These are phyloP conservation scores for Ennomos fuscantarius DNA, from an alignment of 2,888 invertebrate species.

Conservation along the genomic window DNA sequence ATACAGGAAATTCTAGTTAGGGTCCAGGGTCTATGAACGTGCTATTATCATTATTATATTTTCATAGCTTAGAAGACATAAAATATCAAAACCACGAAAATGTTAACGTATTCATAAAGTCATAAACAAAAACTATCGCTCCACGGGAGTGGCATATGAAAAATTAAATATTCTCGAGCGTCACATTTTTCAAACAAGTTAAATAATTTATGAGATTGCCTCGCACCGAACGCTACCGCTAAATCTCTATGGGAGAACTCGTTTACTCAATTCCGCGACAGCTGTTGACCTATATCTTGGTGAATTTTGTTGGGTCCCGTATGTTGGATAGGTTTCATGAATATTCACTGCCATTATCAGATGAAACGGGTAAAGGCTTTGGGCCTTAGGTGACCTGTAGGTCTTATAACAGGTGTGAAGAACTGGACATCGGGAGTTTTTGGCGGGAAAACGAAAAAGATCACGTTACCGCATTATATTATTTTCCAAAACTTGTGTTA, in stretches of 20 bases:
- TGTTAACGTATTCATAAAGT: conserved; percentile 16
- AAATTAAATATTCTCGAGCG: conserved; percentile 32
- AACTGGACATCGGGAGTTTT: too few relatives aligned
- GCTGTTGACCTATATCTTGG: conserved; percentile 38
- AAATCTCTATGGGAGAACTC: conserved; percentile 34
- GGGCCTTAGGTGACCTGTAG: conserved; percentile 6
- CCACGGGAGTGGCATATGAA: conserved; percentile 33
- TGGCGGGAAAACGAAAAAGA: too few relatives aligned
- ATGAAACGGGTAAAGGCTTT: neutral
- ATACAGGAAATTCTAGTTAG: too few relatives aligned
- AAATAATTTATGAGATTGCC: conserved; percentile 39
- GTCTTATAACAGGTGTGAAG: too few relatives aligned
- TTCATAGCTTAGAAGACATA: too few relatives aligned
- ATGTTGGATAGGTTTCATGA: conserved; percentile 24
- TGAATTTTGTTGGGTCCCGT: conserved; percentile 29
- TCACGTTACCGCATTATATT: too few relatives aligned
- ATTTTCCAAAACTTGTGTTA: too few relatives aligned
- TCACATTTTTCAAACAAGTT: conserved; percentile 35
- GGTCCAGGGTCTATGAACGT: too few relatives aligned
- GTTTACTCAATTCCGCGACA: conserved; percentile 38
- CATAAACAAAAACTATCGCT: conserved; percentile 37
- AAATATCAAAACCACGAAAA: conserved; percentile 12
- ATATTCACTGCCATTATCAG: conserved; percentile 28
- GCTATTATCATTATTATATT: too few relatives aligned
- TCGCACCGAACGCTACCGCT: conserved; percentile 20